Percentiles rank a stretch among this genome's conserved stretches.
phyloP scores from a whole-genome alignment of 2,888 invertebrate genomes.

The Leptopilina myrica region DNA sequence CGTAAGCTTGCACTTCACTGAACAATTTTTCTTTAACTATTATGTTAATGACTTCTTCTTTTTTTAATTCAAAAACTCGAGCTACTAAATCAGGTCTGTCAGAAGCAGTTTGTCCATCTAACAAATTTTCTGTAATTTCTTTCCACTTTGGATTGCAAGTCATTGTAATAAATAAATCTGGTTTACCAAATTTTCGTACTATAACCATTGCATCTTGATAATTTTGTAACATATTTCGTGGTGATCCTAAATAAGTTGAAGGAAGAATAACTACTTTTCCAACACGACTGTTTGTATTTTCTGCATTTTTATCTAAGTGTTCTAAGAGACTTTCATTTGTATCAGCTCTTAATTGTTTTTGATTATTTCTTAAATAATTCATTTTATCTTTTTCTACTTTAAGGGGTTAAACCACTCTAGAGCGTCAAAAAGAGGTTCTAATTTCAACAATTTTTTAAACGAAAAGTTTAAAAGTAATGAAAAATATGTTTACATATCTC shows the following conservation, averaged over 20 bases:
- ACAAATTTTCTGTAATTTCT: neutral
- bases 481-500: too few species aligned
- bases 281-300: constrained; percentile 26
- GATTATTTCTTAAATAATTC: constrained; percentile 9
- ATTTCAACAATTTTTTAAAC: too few species aligned
- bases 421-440: too few species aligned
- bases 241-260: constrained; percentile 66
- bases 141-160: constrained; percentile 73
- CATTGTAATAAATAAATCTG: constrained; percentile 8
- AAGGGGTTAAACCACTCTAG: too few species aligned
- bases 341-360: constrained; percentile 10
- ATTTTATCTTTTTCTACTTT: constrained; percentile 14
- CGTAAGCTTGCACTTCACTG: too few species aligned
- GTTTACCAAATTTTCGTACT: constrained; percentile 63
- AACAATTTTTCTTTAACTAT: constrained; percentile 19
- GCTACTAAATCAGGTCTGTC: constrained; percentile 3
- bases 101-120: constrained; percentile 1
- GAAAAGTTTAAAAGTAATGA: too few species aligned
- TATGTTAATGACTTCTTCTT: neutral
- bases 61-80: constrained; percentile 1
- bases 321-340: neutral
- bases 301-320: neutral
- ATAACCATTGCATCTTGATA: constrained; percentile 75
- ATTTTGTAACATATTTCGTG: constrained; percentile 66
- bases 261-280: constrained; percentile 68